A percentile compares a stretch with the other conserved stretches of the same genome.
Evolutionary conservation across 2,113 vertebrate species (phyloP).

Genomic region (Globicephala melas): DNA sequence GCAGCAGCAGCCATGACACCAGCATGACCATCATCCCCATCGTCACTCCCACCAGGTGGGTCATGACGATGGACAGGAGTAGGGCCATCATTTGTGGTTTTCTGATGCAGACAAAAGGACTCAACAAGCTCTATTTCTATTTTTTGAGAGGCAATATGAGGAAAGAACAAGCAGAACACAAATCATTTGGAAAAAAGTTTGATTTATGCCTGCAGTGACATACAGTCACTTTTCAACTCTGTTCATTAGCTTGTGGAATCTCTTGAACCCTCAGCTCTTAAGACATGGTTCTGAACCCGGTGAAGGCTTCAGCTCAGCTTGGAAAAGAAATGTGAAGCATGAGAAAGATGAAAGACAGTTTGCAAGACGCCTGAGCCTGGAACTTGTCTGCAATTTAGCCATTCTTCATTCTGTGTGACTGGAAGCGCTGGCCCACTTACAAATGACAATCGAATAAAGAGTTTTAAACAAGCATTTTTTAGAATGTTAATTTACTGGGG

Average conservation of each 20-base stretch:
- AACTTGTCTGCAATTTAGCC: not conserved
- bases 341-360: not conserved
- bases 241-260: not conserved
- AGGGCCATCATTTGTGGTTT: not conserved
- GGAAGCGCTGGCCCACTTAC: not conserved
- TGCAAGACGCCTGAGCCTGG: not conserved
- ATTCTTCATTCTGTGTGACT: not conserved
- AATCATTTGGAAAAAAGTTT: not conserved
- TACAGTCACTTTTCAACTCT: accelerated
- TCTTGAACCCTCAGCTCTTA: accelerated
- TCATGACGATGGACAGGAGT: too few species aligned
- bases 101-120: not conserved
- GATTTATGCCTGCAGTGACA: not conserved
- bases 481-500: not conserved
- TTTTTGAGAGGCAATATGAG: not conserved
- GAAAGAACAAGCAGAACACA: not conserved
- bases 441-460: not conserved
- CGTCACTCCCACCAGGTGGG: accelerated
- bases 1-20: not conserved
- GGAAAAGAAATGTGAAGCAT: not conserved
- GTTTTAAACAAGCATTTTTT: not conserved
- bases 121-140: not conserved
- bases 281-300: accelerated
- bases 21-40: not conserved
- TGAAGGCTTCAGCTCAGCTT: not conserved